Percentiles rank a stretch among this genome's conserved stretches.
Conservation (phyloP, 2,888 invertebrate genomes). For the Spatulosminthurus flaviceps region DNA sequence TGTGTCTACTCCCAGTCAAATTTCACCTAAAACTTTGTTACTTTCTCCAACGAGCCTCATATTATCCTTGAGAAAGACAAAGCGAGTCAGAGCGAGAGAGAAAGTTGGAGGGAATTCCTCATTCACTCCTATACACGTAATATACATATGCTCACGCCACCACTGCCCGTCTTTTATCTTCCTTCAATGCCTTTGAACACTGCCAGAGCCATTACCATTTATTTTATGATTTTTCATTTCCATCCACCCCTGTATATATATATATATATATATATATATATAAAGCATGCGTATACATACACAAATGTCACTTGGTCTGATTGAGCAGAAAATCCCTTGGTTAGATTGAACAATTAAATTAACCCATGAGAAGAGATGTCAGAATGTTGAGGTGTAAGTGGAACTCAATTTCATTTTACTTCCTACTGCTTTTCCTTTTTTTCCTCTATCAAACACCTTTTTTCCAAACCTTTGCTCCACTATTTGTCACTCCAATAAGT, state of each 20-base stretch:
- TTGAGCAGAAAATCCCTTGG: neutral
- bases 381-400: neutral
- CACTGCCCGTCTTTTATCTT: no score
- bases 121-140: no score
- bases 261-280: no score
- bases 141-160: no score
- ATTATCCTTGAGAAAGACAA: neutral
- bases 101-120: no score
- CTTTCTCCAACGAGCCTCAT: neutral
- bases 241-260: neutral
- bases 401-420: neutral
- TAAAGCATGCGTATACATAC: no score
- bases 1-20: constrained; percentile 2
- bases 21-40: neutral
- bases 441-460: no score
- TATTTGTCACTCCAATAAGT: no score
- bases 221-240: constrained; percentile 13
- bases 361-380: neutral
- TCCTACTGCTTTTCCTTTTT: no score
- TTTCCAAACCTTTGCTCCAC: no score
- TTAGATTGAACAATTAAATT: constrained; percentile 5
- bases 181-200: no score
- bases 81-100: no score
- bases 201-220: neutral
- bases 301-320: neutral